Evolutionary conservation across 2,113 vertebrate genomes (phyloP), one percentile per base, ranked within the genome.

Genomic region (Scolopax mira): DNA sequence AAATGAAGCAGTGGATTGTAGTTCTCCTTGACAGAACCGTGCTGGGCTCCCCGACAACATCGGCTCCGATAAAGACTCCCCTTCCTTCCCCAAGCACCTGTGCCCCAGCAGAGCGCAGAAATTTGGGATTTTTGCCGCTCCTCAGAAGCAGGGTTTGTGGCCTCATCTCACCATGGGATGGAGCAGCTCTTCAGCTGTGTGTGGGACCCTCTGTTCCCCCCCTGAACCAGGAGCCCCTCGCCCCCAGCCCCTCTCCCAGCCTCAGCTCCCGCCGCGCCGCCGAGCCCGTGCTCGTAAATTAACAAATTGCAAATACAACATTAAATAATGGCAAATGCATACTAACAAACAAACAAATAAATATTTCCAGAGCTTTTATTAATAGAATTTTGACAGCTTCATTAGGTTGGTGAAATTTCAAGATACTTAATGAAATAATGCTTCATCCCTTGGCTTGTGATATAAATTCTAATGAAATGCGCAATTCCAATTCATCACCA

Each of bases 381-480:
- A 93, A 91, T 96, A 94, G 95, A 89, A 91, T 89, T 67, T 67
- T 90, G 97, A 97, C 93, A 96, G 91, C 84, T 91, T 96, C 90
- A 92, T 90, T 89, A 93, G 67, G 71, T 78, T 94, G 89, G 80
- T 97, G 94, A 94, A 92, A 79, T 97, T 97, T 85, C 91, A 79
- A 89, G 88, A 93, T 93, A 83, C 52, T 90, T 96, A 97, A 94
- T 97, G 83, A 93, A 95, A 95, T 93, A 80, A 93, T 94, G 83
- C 37, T 93, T 94, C 86, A 74, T 64, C 77, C 39, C 71, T 94
- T 89, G 79, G 77, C 85, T 95, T 95, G 85, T 54, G 79, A 69
- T 86, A 83, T 84, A 84, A 94, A 88, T 73, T 80, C 72, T 89
- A 79, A 75, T 88, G 92, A 93, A 94, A 86, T 67, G 48, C 15